phyloP scores from a whole-genome alignment of 2,113 vertebrate species.

The Heterotis niloticus region DNA sequence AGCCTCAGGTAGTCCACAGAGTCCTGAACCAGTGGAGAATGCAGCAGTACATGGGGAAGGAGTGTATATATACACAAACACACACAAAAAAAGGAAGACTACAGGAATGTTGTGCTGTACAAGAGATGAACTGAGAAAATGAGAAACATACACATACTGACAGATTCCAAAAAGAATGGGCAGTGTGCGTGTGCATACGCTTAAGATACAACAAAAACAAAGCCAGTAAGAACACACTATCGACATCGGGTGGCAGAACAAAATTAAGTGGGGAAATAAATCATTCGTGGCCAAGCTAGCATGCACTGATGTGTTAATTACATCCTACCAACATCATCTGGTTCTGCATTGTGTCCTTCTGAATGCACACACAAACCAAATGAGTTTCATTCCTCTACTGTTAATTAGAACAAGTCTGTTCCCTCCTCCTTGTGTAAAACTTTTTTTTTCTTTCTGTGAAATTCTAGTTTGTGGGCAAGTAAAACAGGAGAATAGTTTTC shows the following conservation, averaged over 20 bases:
- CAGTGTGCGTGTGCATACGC: too few relatives aligned
- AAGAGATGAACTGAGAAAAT: background rate
- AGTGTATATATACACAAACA: background rate
- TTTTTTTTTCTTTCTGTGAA: background rate
- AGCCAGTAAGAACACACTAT: too few relatives aligned
- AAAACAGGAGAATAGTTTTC: background rate
- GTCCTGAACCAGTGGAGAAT: background rate
- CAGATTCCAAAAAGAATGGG: background rate
- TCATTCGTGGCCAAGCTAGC: background rate
- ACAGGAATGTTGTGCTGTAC: background rate
- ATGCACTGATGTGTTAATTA: constrained; percentile 8
- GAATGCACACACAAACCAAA: background rate
- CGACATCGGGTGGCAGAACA: background rate
- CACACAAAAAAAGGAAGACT: background rate
- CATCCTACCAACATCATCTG: background rate
- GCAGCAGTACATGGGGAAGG: background rate
- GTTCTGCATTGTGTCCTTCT: background rate
- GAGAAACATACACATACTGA: background rate
- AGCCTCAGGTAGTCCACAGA: background rate
- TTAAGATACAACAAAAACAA: background rate
- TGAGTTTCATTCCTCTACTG: background rate
- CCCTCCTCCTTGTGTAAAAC: background rate
- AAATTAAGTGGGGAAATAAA: background rate
- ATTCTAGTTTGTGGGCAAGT: background rate
- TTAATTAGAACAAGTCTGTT: background rate